Evolutionary conservation across 2,113 vertebrate species (phyloP).

Genomic region (Oncorhynchus masou): DNA sequence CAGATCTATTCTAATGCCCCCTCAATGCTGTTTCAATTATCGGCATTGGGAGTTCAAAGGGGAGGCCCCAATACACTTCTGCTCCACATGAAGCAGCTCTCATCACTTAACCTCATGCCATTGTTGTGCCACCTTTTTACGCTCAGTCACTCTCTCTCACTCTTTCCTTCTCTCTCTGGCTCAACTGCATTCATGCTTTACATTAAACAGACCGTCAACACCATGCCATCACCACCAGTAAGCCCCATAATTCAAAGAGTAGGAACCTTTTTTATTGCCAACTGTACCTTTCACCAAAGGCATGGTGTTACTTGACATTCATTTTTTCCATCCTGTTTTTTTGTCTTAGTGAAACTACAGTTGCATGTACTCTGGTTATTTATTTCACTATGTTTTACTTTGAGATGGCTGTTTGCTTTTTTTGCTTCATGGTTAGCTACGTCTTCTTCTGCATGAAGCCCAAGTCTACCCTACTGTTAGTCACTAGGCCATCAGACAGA

Average conservation of each 20-base stretch:
- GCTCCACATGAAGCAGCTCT: conserved; percentile 63
- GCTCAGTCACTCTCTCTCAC: conserved; percentile 30
- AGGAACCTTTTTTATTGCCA: conserved; percentile 51
- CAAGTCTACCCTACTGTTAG: background rate
- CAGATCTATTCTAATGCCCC: conserved; percentile 65
- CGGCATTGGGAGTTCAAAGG: conserved; percentile 71
- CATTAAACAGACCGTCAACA: conserved; percentile 63
- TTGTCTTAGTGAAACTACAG: background rate
- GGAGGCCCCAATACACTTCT: conserved; percentile 55
- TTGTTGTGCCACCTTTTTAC: conserved; percentile 58
- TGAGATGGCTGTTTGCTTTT: background rate
- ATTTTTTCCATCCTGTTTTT: too few relatives aligned
- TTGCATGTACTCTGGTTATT: background rate
- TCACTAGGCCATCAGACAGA: background rate
- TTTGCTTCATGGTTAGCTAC: too few relatives aligned
- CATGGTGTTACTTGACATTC: background rate
- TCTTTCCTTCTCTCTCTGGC: background rate
- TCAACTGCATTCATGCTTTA: conserved; percentile 59
- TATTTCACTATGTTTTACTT: background rate
- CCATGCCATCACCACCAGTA: conserved; percentile 33
- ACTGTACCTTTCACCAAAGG: conserved; percentile 20
- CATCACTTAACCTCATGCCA: conserved; percentile 58
- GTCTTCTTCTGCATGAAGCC: background rate
- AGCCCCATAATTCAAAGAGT: conserved; percentile 59
- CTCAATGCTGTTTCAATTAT: conserved; percentile 78